These are phyloP conservation scores for Saiga tatarica DNA, from an alignment of 2,113 vertebrate species.

Conservation along the genomic window DNA sequence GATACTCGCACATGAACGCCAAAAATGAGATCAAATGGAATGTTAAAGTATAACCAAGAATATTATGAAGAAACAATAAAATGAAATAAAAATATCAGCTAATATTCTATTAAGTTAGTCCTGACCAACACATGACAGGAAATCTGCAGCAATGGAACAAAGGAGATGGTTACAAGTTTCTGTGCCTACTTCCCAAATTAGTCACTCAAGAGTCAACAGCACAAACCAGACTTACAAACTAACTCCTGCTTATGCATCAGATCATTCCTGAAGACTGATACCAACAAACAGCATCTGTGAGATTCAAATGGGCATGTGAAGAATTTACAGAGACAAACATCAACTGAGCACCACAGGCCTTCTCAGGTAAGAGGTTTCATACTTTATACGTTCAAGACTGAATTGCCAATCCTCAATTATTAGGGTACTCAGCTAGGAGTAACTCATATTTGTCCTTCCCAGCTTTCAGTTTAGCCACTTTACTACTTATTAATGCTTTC, in stretches of 20 bases:
- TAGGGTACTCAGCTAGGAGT: not conserved
- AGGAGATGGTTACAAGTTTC: not conserved
- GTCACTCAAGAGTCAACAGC: constrained; percentile 17
- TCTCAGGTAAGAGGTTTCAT: not conserved
- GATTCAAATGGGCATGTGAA: not conserved
- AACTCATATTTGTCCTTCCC: not conserved
- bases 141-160: constrained; percentile 32
- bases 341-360: not conserved
- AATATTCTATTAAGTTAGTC: not conserved
- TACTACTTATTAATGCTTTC: not conserved
- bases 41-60: constrained; percentile 32
- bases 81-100: constrained; percentile 39
- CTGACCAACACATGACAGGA: constrained; percentile 44
- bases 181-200: constrained; percentile 14
- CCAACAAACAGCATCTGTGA: not conserved
- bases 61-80: constrained; percentile 29
- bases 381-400: not conserved
- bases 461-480: constrained; percentile 27
- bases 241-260: not conserved
- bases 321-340: constrained; percentile 19
- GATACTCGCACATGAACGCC: constrained; percentile 32
- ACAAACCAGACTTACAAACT: not conserved
- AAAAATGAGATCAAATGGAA: constrained; percentile 49
- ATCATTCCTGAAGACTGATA: constrained; percentile 17
- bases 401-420: constrained; percentile 4